A percentile compares a stretch with the other conserved stretches of the same genome.
Evolutionary conservation across 2,113 vertebrate genomes (phyloP).

Genomic region (Leptodactylus fuscus): DNA sequence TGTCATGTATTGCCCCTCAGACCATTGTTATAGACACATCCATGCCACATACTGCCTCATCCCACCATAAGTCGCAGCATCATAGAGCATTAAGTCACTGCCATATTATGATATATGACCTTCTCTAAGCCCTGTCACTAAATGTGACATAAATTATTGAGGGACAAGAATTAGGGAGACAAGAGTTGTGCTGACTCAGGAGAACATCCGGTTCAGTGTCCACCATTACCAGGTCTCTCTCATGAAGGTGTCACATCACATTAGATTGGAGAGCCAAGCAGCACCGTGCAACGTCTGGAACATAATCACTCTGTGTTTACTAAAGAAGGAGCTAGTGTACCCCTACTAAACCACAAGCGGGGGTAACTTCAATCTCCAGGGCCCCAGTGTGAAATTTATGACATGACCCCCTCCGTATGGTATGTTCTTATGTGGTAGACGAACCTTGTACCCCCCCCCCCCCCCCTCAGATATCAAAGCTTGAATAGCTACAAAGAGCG

Average conservation of each 20-base stretch:
- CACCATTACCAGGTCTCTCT: not conserved
- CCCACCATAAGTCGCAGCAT: not conserved
- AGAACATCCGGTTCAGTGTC: not conserved
- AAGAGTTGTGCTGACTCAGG: conserved; percentile 35
- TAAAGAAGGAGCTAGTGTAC: not conserved
- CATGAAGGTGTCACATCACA: not conserved
- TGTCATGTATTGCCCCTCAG: not conserved
- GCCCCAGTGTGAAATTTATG: too few species aligned
- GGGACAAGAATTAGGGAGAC: not conserved
- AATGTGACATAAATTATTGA: conserved; percentile 20
- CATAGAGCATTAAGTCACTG: not conserved
- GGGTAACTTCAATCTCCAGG: too few species aligned
- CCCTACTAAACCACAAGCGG: too few species aligned
- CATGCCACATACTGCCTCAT: not conserved
- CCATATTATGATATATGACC: not conserved
- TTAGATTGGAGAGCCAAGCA: not conserved
- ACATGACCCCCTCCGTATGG: too few species aligned
- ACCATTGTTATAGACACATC: not conserved
- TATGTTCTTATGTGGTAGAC: too few species aligned
- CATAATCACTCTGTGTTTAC: not conserved
- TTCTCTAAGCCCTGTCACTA: conserved; percentile 4
- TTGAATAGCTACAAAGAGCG: too few species aligned
- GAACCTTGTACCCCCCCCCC: too few species aligned
- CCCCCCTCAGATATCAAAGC: too few species aligned
- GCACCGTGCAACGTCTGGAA: not conserved